Percentiles rank a stretch among this genome's conserved stretches.
Conservation (phyloP, 2,797 vertebrate genomes). For the Chromis chromis region DNA sequence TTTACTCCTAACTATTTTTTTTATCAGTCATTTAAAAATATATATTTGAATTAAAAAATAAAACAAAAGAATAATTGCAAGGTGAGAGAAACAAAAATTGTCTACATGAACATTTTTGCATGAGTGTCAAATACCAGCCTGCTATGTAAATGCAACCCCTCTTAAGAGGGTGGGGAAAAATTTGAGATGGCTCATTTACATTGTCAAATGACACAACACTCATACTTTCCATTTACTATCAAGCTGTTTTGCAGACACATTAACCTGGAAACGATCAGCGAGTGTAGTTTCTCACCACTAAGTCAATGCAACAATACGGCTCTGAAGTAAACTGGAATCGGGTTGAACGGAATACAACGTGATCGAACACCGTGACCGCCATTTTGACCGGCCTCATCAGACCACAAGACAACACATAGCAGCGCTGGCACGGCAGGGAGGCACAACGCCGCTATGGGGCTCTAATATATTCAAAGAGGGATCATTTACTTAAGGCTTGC, state of each 20-base stretch:
- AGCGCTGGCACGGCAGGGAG: conserved; percentile 45
- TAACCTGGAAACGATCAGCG: conserved; percentile 55
- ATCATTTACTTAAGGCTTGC: conserved; percentile 79
- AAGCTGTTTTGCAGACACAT: conserved; percentile 59
- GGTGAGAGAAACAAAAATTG: conserved; percentile 48
- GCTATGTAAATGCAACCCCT: conserved; percentile 83
- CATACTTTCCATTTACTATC: conserved; percentile 83
- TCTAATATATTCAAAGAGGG: conserved; percentile 77
- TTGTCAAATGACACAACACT: conserved; percentile 83
- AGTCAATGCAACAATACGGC: conserved; percentile 13
- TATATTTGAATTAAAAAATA: conserved; percentile 24
- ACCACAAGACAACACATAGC: conserved; percentile 57
- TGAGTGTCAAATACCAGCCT: conserved; percentile 72
- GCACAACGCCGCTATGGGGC: conserved; percentile 32
- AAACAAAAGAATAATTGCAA: conserved; percentile 52
- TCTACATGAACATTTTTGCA: conserved; percentile 68
- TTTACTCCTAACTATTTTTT: conserved; percentile 26
- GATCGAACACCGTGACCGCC: conserved; percentile 60
- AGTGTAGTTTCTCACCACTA: conserved; percentile 16
- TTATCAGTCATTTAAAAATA: conserved; percentile 32
- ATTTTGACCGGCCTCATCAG: conserved; percentile 52
- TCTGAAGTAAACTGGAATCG: conserved; percentile 6
- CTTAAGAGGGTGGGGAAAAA: conserved; percentile 80
- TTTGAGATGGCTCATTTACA: conserved; percentile 81
- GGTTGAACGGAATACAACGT: conserved; percentile 3